Evolutionary conservation across 1,140 invertebrate species (phyloP).

Genomic region (Arctopsyche grandis): DNA sequence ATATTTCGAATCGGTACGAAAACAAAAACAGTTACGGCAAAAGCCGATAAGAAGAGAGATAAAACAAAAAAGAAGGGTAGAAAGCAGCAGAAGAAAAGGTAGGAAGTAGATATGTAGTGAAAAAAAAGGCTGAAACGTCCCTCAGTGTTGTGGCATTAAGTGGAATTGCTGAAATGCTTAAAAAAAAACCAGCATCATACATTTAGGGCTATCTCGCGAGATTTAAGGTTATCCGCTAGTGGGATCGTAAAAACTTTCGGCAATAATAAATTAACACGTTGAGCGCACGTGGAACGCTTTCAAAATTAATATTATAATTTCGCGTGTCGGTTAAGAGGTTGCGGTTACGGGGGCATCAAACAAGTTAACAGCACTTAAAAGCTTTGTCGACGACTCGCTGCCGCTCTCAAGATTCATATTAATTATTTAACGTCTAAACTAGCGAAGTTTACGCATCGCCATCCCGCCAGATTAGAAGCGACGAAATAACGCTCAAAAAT

Average conservation of each 20-base stretch:
- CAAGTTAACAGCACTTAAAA: slow-evolving; percentile 31
- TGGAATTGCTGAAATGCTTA: no score
- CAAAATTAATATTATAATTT: slow-evolving; percentile 37
- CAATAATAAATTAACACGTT: slow-evolving; percentile 37
- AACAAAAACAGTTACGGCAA: no score
- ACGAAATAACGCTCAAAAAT: neutral
- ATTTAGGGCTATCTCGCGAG: slow-evolving; percentile 8
- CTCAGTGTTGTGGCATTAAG: no score
- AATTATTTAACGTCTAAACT: slow-evolving; percentile 9
- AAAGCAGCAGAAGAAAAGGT: no score
- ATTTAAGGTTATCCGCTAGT: slow-evolving; percentile 17
- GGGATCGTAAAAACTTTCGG: slow-evolving; percentile 20
- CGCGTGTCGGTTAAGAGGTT: slow-evolving; percentile 34
- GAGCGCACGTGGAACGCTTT: slow-evolving; percentile 17
- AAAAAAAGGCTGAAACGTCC: no score
- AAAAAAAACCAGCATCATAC: neutral
- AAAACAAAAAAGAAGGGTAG: no score
- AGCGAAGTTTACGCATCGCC: neutral
- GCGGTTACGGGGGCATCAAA: slow-evolving; percentile 31
- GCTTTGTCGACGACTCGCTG: slow-evolving; percentile 19
- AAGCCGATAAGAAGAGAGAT: no score
- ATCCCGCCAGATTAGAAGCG: neutral
- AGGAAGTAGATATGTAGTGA: no score
- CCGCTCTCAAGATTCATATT: neutral
- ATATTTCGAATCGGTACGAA: no score